A percentile compares a stretch with the other conserved stretches of the same genome.
phyloP scores from a whole-genome alignment of 2,113 vertebrate genomes.

The Fregata magnificens region DNA sequence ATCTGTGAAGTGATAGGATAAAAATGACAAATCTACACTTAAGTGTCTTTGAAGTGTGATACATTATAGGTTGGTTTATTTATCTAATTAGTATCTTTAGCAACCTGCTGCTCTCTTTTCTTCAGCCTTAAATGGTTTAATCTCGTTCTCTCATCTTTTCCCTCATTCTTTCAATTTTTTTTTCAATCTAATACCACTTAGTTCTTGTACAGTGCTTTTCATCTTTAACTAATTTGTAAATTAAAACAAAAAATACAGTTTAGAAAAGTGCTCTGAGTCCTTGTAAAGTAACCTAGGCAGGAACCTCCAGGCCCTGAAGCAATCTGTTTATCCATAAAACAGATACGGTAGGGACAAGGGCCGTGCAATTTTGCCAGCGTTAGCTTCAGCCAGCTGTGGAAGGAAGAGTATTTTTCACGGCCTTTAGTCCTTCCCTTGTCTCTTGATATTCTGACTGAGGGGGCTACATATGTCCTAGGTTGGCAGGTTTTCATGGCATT shows the following conservation, averaged over 20 bases:
- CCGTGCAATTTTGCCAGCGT: neutral
- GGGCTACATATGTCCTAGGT: neutral
- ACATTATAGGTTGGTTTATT: neutral
- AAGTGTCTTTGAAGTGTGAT: conserved; percentile 12
- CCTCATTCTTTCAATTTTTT: neutral
- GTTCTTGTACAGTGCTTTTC: neutral
- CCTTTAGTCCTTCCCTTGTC: neutral
- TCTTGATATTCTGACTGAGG: neutral
- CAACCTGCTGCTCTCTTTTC: neutral
- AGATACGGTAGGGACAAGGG: neutral
- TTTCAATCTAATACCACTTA: neutral
- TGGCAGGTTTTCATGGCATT: neutral
- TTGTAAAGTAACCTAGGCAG: neutral
- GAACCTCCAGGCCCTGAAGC: neutral
- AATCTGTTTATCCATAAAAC: neutral
- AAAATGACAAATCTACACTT: neutral
- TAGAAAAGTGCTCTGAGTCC: neutral
- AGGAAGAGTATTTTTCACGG: neutral
- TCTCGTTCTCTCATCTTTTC: neutral
- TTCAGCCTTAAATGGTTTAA: neutral
- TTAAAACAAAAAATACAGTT: neutral
- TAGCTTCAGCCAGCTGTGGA: neutral
- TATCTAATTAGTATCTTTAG: neutral
- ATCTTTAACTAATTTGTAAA: neutral
- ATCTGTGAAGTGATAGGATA: neutral